A percentile compares a stretch with the other conserved stretches of the same genome.
Evolutionary conservation across 2,113 vertebrate genomes (phyloP).

Genomic region (Crypturellus undulatus): DNA sequence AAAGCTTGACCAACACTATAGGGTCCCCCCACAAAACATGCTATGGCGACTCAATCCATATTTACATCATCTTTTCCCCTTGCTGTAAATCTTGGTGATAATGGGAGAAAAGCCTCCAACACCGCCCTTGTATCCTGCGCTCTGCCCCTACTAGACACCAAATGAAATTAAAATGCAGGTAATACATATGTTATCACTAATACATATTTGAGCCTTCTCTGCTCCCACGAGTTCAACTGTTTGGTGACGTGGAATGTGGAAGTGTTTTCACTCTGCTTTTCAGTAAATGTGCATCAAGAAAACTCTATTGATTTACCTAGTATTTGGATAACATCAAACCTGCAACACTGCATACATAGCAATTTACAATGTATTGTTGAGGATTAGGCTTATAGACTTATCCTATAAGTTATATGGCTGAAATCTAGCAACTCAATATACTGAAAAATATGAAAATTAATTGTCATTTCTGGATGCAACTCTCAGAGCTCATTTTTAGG

Average conservation of each 20-base stretch:
- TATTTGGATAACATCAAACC: neutral
- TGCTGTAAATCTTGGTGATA: neutral
- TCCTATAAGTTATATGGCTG: neutral
- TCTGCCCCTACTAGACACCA: neutral
- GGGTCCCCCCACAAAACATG: neutral
- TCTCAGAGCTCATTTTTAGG: neutral
- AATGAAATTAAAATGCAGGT: neutral
- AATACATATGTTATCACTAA: neutral
- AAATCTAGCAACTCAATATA: neutral
- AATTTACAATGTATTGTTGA: neutral
- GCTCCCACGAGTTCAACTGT: rapidly evolving
- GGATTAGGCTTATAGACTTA: neutral
- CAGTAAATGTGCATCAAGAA: neutral
- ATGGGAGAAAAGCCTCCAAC: neutral
- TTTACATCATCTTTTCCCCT: neutral
- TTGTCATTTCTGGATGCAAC: neutral
- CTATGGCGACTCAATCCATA: rapidly evolving
- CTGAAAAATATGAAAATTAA: neutral
- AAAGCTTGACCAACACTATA: neutral
- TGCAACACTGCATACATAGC: neutral
- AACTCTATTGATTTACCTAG: neutral
- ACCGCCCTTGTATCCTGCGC: neutral
- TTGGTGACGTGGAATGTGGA: neutral
- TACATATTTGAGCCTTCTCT: neutral
- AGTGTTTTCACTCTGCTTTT: rapidly evolving